Conservation (phyloP, 2,797 vertebrate genomes). For the Chrysocyon brachyurus region DNA sequence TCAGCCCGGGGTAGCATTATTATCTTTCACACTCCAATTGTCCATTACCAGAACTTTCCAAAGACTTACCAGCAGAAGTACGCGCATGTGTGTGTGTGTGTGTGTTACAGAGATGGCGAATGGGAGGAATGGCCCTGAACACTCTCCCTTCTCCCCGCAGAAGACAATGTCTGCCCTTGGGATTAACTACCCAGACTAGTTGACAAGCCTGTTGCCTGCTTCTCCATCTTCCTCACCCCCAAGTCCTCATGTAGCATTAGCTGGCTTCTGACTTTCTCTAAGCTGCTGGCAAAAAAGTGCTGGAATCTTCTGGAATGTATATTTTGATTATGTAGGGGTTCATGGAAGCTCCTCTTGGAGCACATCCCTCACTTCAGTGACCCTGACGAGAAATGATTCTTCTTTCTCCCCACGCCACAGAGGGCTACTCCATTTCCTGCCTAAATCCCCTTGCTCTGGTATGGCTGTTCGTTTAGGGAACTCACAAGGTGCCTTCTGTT, state of each 20-base stretch:
- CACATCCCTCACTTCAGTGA: background rate
- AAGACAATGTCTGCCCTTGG: background rate
- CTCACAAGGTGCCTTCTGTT: background rate
- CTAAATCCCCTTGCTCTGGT: background rate
- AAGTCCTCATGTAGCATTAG: background rate
- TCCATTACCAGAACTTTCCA: background rate
- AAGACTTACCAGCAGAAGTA: background rate
- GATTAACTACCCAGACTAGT: background rate
- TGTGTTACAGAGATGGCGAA: background rate
- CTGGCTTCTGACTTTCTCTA: background rate
- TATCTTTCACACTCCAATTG: background rate
- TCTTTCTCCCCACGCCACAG: background rate
- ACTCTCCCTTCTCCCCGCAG: background rate
- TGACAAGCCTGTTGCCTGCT: background rate
- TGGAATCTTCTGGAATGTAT: background rate
- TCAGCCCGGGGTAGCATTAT: background rate
- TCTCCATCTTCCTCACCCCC: background rate
- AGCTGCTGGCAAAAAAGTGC: background rate
- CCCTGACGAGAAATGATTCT: background rate
- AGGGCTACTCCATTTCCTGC: background rate
- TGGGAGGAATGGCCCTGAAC: background rate
- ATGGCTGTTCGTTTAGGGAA: background rate
- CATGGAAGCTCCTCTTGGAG: background rate
- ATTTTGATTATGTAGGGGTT: background rate
- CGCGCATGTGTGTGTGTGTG: background rate